These are phyloP conservation scores for Callyntrura guangdongensis DNA, from an alignment of 2,888 invertebrate genomes.

Conservation along the genomic window DNA sequence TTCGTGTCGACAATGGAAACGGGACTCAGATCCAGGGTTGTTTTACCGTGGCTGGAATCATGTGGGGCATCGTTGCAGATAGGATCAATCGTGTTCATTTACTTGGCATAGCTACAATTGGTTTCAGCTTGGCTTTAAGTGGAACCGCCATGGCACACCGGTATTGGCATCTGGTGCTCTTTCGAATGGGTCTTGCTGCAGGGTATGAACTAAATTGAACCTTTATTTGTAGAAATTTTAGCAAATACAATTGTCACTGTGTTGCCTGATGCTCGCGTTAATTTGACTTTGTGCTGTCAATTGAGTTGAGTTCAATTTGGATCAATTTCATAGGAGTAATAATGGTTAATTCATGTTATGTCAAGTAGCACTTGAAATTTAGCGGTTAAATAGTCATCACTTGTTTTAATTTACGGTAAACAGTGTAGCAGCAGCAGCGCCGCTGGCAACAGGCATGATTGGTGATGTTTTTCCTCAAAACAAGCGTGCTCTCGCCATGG, in stretches of 20 bases:
- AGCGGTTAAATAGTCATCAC: too few relatives aligned
- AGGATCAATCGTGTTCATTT: conserved; percentile 89
- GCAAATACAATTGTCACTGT: too few relatives aligned
- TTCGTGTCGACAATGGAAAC: conserved; percentile 86
- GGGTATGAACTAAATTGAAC: too few relatives aligned
- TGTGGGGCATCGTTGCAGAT: conserved; percentile 94
- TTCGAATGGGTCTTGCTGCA: conserved; percentile 94
- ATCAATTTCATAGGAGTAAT: too few relatives aligned
- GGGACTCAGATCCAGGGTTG: conserved; percentile 89
- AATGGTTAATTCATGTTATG: not conserved
- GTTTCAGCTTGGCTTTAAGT: conserved; percentile 93
- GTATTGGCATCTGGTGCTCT: conserved; percentile 95
- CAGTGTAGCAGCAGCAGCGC: conserved; percentile 95
- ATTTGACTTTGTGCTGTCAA: too few relatives aligned
- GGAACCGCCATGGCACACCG: conserved; percentile 94
- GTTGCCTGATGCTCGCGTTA: too few relatives aligned
- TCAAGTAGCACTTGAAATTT: too few relatives aligned
- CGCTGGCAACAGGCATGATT: conserved; percentile 93
- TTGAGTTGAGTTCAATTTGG: too few relatives aligned
- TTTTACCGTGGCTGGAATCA: conserved; percentile 95
- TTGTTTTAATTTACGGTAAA: too few relatives aligned
- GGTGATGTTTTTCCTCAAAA: conserved; percentile 88
- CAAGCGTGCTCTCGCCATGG: conserved; percentile 95
- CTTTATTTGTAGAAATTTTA: too few relatives aligned
- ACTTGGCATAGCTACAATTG: conserved; percentile 91